phyloP scores from a whole-genome alignment of 1,140 invertebrate genomes.

The Penaeus japonicus region DNA sequence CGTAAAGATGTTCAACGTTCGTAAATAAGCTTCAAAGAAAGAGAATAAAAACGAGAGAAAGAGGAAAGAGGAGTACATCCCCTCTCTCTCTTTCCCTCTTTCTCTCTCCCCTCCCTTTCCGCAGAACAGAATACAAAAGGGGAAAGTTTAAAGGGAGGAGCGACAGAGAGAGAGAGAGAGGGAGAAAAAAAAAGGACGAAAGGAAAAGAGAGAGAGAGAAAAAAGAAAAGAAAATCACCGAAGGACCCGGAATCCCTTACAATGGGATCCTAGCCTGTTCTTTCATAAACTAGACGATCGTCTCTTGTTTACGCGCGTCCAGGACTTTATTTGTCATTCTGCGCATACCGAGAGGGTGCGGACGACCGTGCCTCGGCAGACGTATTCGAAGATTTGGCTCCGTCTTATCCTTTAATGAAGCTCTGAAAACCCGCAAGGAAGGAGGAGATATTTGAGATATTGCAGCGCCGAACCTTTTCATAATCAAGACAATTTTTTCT shows the following conservation, averaged over 20 bases:
- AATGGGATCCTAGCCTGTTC: constrained; percentile 42
- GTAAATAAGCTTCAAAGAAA: neutral
- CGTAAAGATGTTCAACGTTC: neutral
- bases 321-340: constrained; percentile 50
- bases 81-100: no score
- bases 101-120: no score
- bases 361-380: neutral
- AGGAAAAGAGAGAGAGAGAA: neutral
- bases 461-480: constrained; percentile 14
- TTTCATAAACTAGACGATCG: constrained; percentile 52
- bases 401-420: constrained; percentile 31
- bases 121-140: neutral
- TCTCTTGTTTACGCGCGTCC: constrained; percentile 43
- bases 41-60: neutral
- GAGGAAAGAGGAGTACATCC: neutral
- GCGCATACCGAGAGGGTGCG: constrained; percentile 14
- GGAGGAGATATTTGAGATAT: constrained; percentile 37
- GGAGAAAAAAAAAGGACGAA: neutral
- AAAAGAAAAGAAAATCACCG: neutral
- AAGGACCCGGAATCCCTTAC: constrained; percentile 20
- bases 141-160: neutral
- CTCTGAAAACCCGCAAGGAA: neutral
- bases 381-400: constrained; percentile 32
- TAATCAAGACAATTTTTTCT: constrained; percentile 36
- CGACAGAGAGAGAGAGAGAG: neutral